A percentile compares a stretch with the other conserved stretches of the same genome.
phyloP scores from a whole-genome alignment of 1,140 invertebrate species.

The Platyscapa corneri region DNA sequence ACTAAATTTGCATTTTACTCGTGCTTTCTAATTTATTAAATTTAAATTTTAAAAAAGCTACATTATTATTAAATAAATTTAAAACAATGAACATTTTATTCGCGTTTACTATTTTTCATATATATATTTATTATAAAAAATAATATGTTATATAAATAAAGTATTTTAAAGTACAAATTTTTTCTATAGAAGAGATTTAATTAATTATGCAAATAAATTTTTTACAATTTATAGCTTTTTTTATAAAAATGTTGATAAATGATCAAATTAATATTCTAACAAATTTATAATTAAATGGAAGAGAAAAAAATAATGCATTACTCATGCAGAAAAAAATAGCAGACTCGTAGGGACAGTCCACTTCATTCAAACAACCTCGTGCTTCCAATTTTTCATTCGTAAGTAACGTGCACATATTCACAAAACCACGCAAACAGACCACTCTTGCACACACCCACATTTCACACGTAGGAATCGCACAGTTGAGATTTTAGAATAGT shows the following conservation, averaged over 20 bases:
- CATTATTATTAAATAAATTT: too few species aligned
- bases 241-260: background rate
- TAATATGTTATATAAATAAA: too few species aligned
- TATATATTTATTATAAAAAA: too few species aligned
- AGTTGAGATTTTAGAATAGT: slow-evolving; percentile 34
- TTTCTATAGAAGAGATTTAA: background rate
- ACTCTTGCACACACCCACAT: background rate
- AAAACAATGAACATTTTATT: too few species aligned
- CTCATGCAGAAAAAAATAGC: slow-evolving; percentile 12
- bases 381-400: slow-evolving; percentile 18
- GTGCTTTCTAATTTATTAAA: too few species aligned
- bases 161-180: background rate
- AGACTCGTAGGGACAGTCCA: background rate
- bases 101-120: too few species aligned
- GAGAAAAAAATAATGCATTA: background rate
- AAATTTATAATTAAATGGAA: background rate
- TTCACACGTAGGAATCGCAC: background rate
- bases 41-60: too few species aligned
- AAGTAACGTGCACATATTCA: background rate
- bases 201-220: too few species aligned
- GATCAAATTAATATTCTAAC: background rate
- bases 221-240: too few species aligned
- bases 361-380: background rate
- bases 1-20: too few species aligned
- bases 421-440: background rate